Evolutionary conservation across 1,140 invertebrate species (phyloP), one percentile per base, ranked within the genome.

Genomic region (Lutraria rhynchaena): DNA sequence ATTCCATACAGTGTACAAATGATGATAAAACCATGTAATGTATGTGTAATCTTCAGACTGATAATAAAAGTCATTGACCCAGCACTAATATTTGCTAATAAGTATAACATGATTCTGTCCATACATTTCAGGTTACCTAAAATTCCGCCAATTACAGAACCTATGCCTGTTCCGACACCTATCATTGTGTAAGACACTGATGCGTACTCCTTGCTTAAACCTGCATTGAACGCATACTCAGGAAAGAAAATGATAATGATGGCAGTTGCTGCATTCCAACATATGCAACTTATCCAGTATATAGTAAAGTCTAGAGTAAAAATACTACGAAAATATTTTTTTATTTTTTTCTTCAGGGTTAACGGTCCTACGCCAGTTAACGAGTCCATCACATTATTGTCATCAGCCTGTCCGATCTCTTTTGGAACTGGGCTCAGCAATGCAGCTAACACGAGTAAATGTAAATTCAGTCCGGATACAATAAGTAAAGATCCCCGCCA

Each of bases 401-500:
- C n/a, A n/a, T n/a, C n/a, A n/a, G n/a, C n/a, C n/a, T n/a, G n/a
- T n/a, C n/a, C n/a, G n/a, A n/a, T n/a, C n/a, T n/a, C n/a, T n/a
- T n/a, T n/a, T n/a, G n/a, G 86, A 24, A 83, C 78, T 11, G 85
- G 85, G n/a, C 81, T 35, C 1, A 90, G 55, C 24, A 91, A 67
- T 4, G 84, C 82, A 29, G 83, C 74, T 69, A 87, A 87, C 0
- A 88, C 81, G 31, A 90, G 61, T 27, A 86, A 67, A 75, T 91
- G 83, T 15, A 99, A 94, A 82, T 98, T 97, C 46, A 99, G 92
- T 0, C 97, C 98, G 17, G 98, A 96, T 51, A 99, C 93, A 74
- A 99, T 95, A 19, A 99, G 94, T 17, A 98, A 88, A 0, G 96
- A 95, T 3, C 92, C 91, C 80, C 95, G 94, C 97, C 97, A 98